Evolutionary conservation across 2,888 invertebrate species (phyloP).

Genomic region (Asteroscopus sphinx): DNA sequence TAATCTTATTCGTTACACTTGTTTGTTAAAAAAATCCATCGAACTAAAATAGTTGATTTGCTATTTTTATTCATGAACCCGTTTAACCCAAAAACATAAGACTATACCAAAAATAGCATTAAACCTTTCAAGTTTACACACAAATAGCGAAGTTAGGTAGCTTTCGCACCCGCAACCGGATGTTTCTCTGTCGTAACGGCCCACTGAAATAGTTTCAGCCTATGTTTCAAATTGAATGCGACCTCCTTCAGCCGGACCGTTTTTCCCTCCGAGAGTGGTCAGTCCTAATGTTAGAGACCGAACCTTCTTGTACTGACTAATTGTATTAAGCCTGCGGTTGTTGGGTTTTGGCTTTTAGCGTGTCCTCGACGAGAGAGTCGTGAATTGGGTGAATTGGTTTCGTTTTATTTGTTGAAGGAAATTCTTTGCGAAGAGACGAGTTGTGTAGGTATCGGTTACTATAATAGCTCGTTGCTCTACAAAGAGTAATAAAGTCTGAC

Average conservation of each 20-base stretch:
- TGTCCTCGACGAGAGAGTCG: slow-evolving; percentile 36
- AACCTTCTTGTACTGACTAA: slow-evolving; percentile 56
- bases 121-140: slow-evolving; percentile 54
- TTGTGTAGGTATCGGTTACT: neutral
- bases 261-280: slow-evolving; percentile 49
- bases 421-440: slow-evolving; percentile 3
- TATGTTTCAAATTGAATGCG: slow-evolving; percentile 52
- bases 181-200: slow-evolving; percentile 43
- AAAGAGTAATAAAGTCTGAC: too few species aligned
- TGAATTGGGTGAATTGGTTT: slow-evolving; percentile 37
- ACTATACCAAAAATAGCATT: slow-evolving; percentile 43
- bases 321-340: slow-evolving; percentile 58
- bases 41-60: slow-evolving; percentile 9
- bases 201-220: slow-evolving; percentile 53
- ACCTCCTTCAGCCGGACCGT: slow-evolving; percentile 36
- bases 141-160: slow-evolving; percentile 52
- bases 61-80: slow-evolving; percentile 33
- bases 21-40: slow-evolving; percentile 4
- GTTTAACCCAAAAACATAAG: slow-evolving; percentile 42
- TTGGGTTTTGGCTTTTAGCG: slow-evolving; percentile 54
- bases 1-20: too few species aligned
- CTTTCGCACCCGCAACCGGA: slow-evolving; percentile 48
- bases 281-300: slow-evolving; percentile 45
- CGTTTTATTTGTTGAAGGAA: slow-evolving; percentile 33
- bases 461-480: too few species aligned